Evolutionary conservation across 2,888 invertebrate genomes (phyloP), one percentile per base, ranked within the genome.

Genomic region (Chrysodeixis includens): DNA sequence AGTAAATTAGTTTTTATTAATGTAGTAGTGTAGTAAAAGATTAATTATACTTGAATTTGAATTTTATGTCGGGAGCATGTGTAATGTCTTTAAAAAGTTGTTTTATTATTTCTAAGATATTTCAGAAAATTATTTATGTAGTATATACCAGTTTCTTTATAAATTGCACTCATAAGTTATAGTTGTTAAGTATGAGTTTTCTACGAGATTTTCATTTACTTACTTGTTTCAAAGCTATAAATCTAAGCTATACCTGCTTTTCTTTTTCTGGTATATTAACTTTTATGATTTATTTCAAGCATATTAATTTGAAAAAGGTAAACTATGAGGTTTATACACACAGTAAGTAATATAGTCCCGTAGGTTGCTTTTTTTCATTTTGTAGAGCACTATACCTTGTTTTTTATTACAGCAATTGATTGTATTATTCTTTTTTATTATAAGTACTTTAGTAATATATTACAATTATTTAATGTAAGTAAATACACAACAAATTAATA

Each of bases 61-160:
- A 26, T 63, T 52, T 54, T 71, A 32, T 62, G 72, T 69, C 56
- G 71, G 73, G 69, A 62, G 76, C 62, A 76, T 76, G 74, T 74
- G 74, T 74, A 78, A 77, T 74, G 10, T 18, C 3, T 16, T 20
- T 20, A 12, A n/a, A 1, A 60, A 46, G 10, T 9, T 9, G 46
- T 49, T 49, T 20, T 49, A 10, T 20, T 64, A 16, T 30, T 72
- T 57, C 35, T 30, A 63, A 44, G 8, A 30, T 35, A 40, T 3
- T 53, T 20, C 16, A 12, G 1, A 1, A 46, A 32, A 0, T 53
- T 44, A 3, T 46, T 30, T 46, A 40, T 40, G 14, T n/a, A 40
- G 7, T n/a, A 40, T n/a, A 32, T 32, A 40, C 40, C 40, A 40
- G 40, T 40, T 40, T n/a, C 14, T 6, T 40, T n/a, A 5, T 3